A percentile compares a stretch with the other conserved stretches of the same genome.
phyloP scores from a whole-genome alignment of 1,140 invertebrate genomes.

The Radopholus similis region DNA sequence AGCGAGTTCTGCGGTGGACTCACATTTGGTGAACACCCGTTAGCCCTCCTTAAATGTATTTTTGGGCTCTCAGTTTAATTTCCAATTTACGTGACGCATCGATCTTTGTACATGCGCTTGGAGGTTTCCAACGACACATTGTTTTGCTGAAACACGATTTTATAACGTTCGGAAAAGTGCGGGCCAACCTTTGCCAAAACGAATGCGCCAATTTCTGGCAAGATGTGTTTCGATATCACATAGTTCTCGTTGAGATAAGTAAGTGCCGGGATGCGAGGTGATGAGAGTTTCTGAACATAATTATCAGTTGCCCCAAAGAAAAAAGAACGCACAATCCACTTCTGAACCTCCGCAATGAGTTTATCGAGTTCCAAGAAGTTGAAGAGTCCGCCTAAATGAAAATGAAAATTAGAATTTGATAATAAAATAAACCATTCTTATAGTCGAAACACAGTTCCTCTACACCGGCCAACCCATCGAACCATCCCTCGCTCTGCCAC shows the following conservation, averaged over 20 bases:
- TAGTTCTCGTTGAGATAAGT: background rate
- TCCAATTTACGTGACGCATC: background rate
- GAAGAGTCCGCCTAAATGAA: conserved; percentile 5
- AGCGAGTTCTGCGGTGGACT: background rate
- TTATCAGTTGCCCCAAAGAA: background rate
- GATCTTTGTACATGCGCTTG: conserved; percentile 8
- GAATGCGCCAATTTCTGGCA: conserved; percentile 5
- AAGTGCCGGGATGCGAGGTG: background rate
- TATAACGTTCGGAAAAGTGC: background rate
- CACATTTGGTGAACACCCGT: background rate
- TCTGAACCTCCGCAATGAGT: background rate
- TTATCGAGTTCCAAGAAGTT: conserved; percentile 4
- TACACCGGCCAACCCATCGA: background rate
- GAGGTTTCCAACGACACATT: conserved; percentile 6
- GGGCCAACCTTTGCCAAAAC: background rate
- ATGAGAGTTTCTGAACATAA: background rate
- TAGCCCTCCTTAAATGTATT: background rate
- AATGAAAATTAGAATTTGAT: background rate
- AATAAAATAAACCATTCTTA: conserved; percentile 11
- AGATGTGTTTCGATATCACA: conserved; percentile 3
- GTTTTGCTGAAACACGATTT: background rate
- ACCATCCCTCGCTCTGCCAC: background rate
- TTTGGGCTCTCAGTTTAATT: background rate
- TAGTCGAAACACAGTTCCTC: conserved; percentile 7
- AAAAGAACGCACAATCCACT: conserved; percentile 4